phyloP scores from a whole-genome alignment of 1,140 invertebrate species.

The Drosophila sechellia region DNA sequence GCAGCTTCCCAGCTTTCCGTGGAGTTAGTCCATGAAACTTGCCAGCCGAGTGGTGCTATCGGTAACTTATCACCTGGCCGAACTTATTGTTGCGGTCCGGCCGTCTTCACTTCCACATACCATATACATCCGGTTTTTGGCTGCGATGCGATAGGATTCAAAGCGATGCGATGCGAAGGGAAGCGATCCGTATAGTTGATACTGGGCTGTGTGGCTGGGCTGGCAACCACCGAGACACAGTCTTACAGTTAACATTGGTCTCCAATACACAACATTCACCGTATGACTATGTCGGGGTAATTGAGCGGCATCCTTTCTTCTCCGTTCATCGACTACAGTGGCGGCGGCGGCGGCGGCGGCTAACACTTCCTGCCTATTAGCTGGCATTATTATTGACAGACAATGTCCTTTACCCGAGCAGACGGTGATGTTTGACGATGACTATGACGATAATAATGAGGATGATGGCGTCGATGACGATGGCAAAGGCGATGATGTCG shows the following conservation, averaged over 20 bases:
- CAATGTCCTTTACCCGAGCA: constrained; percentile 9
- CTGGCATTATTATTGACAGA: constrained; percentile 57
- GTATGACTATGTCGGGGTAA: constrained; percentile 85
- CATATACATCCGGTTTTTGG: constrained; percentile 10
- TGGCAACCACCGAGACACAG: constrained; percentile 84
- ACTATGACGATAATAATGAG: background rate
- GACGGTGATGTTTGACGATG: constrained; percentile 21
- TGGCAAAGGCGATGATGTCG: background rate
- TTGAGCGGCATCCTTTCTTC: constrained; percentile 65
- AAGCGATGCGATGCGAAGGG: background rate
- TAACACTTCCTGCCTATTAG: constrained; percentile 68
- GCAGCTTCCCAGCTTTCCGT: constrained; percentile 1
- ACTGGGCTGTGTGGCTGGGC: constrained; percentile 46
- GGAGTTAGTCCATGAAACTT: constrained; percentile 47
- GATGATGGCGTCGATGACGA: background rate
- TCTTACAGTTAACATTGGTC: constrained; percentile 85
- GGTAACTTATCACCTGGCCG: constrained; percentile 56
- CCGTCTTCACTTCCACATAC: constrained; percentile 52
- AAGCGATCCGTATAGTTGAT: background rate
- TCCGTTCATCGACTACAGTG: constrained; percentile 9
- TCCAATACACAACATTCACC: constrained; percentile 84
- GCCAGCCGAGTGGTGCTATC: constrained; percentile 48
- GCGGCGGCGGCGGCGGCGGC: constrained; percentile 25
- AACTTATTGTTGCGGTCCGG: constrained; percentile 60
- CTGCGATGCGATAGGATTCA: background rate